Conservation (phyloP, 2,113 vertebrate species). For the Opisthocomus hoazin region DNA sequence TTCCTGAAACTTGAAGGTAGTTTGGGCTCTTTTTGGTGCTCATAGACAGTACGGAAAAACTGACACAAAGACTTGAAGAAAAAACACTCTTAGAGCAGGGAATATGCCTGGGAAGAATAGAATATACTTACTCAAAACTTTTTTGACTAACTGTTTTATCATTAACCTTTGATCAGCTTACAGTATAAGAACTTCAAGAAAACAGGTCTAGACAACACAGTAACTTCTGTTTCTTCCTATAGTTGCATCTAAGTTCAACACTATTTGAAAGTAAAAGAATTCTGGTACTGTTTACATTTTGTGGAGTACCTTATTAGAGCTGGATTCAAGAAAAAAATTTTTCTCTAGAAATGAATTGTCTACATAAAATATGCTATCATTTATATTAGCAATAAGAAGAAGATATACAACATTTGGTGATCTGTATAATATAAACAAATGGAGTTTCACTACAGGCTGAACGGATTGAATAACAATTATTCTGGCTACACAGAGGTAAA, state of each 20-base stretch:
- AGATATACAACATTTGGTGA: background rate
- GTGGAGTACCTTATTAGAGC: background rate
- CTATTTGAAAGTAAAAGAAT: background rate
- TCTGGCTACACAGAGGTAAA: background rate
- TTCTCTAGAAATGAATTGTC: background rate
- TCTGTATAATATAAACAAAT: background rate
- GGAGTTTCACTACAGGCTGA: background rate
- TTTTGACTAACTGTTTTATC: background rate
- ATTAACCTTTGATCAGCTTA: background rate
- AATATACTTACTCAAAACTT: background rate
- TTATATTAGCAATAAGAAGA: background rate
- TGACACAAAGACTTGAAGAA: background rate
- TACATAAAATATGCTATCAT: background rate
- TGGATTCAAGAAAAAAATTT: background rate
- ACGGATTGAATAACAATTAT: background rate
- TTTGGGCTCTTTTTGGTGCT: background rate
- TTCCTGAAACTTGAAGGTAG: background rate
- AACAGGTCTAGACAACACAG: background rate
- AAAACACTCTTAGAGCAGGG: background rate
- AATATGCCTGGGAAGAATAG: background rate
- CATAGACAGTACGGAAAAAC: background rate
- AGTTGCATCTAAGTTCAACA: background rate
- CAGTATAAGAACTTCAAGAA: background rate
- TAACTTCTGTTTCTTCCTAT: background rate
- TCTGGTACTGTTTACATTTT: background rate